Conservation (phyloP, 1,140 invertebrate genomes). For the Pentalonia nigronervosa region DNA sequence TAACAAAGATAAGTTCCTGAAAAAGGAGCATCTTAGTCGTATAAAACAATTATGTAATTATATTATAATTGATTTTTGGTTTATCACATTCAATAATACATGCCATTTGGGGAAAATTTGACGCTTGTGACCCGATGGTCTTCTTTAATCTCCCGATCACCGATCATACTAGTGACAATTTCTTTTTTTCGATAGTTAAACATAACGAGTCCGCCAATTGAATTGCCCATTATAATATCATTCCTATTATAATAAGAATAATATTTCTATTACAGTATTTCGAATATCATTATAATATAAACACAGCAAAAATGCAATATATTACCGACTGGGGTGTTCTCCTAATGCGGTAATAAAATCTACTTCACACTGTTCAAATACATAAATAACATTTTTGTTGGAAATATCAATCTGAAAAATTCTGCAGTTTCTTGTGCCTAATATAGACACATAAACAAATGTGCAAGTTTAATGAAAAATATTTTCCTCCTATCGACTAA, state of each 20-base stretch:
- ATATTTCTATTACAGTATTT: not conserved
- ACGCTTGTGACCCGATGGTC: not conserved
- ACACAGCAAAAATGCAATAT: too few relatives aligned
- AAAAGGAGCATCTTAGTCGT: not conserved
- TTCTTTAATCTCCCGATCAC: not conserved
- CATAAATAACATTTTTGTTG: not conserved
- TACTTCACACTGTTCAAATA: not conserved
- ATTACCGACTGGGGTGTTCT: not conserved
- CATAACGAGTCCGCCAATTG: not conserved
- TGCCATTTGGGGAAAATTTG: slow-evolving; percentile 9
- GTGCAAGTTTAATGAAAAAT: not conserved
- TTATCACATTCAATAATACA: not conserved
- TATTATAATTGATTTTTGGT: not conserved
- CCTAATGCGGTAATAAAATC: not conserved
- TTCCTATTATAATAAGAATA: not conserved
- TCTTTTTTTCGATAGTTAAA: not conserved
- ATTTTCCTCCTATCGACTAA: not conserved
- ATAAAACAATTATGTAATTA: not conserved
- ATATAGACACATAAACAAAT: not conserved
- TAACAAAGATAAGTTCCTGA: slow-evolving; percentile 23
- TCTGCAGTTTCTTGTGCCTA: slow-evolving; percentile 30
- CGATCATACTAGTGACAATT: not conserved
- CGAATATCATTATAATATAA: not conserved
- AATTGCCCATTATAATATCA: not conserved
- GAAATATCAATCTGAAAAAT: slow-evolving; percentile 10